Conservation (phyloP, 23 tunicate species). For the Trididemnum clinides region DNA sequence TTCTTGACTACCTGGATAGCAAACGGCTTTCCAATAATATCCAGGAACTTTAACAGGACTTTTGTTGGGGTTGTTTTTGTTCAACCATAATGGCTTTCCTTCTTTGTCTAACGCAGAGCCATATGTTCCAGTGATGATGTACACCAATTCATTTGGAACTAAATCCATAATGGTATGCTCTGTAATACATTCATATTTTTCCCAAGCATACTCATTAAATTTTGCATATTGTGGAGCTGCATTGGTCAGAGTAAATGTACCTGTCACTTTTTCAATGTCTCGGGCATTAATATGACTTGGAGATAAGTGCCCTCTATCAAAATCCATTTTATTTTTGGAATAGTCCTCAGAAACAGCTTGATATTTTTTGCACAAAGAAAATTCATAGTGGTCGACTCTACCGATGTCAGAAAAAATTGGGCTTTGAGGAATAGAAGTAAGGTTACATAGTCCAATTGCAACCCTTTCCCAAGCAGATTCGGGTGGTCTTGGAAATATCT, state of each 20-base stretch:
- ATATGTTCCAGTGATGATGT: conserved; percentile 85
- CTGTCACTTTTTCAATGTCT: conserved; percentile 58
- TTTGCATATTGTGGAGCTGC: conserved; percentile 92
- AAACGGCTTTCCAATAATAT: conserved; percentile 96
- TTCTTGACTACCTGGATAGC: conserved; percentile 82
- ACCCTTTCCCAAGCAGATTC: conserved; percentile 59
- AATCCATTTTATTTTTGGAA: conserved; percentile 43
- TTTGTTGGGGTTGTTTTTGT: conserved; percentile 17
- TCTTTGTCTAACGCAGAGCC: conserved; percentile 64
- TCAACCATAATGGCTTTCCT: conserved; percentile 70
- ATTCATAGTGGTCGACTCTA: conserved; percentile 4
- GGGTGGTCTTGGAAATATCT: conserved; percentile 54
- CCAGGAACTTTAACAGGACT: conserved; percentile 86
- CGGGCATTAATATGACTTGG: conserved; percentile 86
- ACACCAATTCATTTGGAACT: conserved; percentile 69
- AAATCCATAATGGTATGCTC: conserved; percentile 52
- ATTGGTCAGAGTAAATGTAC: conserved; percentile 94
- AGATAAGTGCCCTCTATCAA: conserved; percentile 88
- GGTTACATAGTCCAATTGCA: conserved; percentile 49
- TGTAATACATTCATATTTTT: conserved; percentile 83
- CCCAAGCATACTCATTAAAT: conserved; percentile 82
- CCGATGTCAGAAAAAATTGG: conserved; percentile 56
- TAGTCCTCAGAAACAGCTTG: conserved; percentile 86
- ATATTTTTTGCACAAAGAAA: conserved; percentile 40
- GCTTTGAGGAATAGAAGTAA: conserved; percentile 1